These are phyloP conservation scores for Bufo gargarizans DNA, from an alignment of 2,113 vertebrate genomes.

Conservation along the genomic window DNA sequence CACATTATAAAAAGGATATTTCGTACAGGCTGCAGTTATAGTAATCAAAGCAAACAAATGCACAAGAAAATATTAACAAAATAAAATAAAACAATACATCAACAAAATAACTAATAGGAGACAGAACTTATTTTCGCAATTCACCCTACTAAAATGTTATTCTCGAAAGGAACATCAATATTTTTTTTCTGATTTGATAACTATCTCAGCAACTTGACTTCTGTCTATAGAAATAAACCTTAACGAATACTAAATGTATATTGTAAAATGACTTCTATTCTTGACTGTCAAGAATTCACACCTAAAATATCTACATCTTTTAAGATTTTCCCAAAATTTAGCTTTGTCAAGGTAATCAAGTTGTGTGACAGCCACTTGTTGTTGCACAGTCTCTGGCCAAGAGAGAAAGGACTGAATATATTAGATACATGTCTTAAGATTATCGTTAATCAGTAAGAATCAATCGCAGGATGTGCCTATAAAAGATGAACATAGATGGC, in stretches of 20 bases:
- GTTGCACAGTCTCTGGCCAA: not conserved
- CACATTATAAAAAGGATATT: not conserved
- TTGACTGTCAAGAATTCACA: not conserved
- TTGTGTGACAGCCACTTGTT: slow-evolving; percentile 39
- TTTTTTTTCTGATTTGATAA: not conserved
- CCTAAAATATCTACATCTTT: not conserved
- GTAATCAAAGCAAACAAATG: not conserved
- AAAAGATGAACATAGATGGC: slow-evolving; percentile 16
- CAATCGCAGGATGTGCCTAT: not conserved
- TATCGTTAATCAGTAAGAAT: not conserved
- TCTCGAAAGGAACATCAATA: too few species aligned
- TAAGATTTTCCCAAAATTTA: not conserved
- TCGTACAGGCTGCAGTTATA: not conserved
- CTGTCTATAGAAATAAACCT: not conserved
- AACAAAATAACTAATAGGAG: not conserved
- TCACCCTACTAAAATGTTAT: not conserved
- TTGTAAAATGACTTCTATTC: not conserved
- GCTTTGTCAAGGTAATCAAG: not conserved
- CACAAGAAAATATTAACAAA: not conserved
- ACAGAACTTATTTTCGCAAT: not conserved
- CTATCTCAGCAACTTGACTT: too few species aligned
- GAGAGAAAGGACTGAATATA: not conserved
- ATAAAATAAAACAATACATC: not conserved
- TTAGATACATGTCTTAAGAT: not conserved
- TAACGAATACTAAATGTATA: not conserved